Conservation (phyloP, 2,113 vertebrate genomes). For the Grus americana region DNA sequence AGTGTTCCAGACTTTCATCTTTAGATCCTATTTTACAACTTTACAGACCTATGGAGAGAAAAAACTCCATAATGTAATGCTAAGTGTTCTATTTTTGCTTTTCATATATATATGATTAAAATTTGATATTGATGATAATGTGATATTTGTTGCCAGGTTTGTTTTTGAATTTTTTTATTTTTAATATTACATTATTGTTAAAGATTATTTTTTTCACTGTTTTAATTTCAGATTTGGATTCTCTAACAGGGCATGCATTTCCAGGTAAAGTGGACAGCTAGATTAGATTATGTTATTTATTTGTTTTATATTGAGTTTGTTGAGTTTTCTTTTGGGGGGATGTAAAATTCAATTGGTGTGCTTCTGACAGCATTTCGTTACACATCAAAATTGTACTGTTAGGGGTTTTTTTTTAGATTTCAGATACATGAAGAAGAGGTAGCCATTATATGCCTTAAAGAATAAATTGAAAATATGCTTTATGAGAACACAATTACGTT, state of each 20-base stretch:
- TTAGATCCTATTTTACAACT: neutral
- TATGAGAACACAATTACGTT: neutral
- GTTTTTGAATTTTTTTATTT: neutral
- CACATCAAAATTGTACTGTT: neutral
- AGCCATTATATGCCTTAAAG: neutral
- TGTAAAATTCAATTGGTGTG: neutral
- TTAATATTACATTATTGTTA: conserved; percentile 38
- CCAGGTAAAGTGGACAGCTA: conserved; percentile 69
- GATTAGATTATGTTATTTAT: conserved; percentile 46
- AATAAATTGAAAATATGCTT: neutral
- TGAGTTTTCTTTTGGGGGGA: neutral
- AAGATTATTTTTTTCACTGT: conserved; percentile 60
- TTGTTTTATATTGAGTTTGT: neutral
- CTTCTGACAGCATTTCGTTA: neutral
- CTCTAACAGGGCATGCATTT: conserved; percentile 74
- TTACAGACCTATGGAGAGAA: neutral
- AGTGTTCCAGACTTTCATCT: neutral
- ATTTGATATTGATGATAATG: neutral
- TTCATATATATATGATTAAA: neutral
- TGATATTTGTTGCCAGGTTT: neutral
- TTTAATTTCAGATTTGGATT: conserved; percentile 75
- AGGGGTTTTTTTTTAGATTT: neutral
- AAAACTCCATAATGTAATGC: neutral
- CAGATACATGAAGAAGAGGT: neutral
- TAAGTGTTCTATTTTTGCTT: neutral